Base-by-base conservation (phyloP, 2,113 vertebrate species). In the Nycticryphes semicollaris region DNA sequence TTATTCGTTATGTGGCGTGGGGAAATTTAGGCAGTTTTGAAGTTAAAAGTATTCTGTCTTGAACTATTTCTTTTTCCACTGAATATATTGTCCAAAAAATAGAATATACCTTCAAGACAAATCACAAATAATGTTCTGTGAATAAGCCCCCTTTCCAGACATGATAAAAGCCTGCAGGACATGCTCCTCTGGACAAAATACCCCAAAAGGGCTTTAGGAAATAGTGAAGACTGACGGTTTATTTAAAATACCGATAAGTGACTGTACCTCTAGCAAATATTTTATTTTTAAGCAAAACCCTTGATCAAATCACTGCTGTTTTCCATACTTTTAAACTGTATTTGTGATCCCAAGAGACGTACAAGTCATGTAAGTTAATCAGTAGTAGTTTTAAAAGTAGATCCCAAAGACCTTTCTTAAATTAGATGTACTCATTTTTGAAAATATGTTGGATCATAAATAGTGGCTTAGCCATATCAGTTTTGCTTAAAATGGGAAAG, bases 101-200 rank as follows among this genome's bases (percentile, higher is more conserved):
- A 91, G 37, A 84, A 88, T 70, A 68, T 87, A 66, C 43, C 78
- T 90, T 68, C 74, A 87, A 95, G 89, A 86, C 21, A 89, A 74
- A 95, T 90, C 53, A 77, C 30, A 77, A 85, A 89, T 90, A 91
- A 91, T 54, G 25, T 13, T 73, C 43, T 87, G 33, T 93, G 85
- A 94, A 86, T 59, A 93, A 84, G 8, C 3, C 19, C 18, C 23
- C 4, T 53, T 81, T 74, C 41, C 35, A 87, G 75, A 92, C 25
- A 90, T 25, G 15, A 48, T 31, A 91, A 64, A 87, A 78, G 47
- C 67, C 73, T 81, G 64, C 91, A 24, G 74, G 67, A 94, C 73
- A 78, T 78, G 28, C 4, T 73, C 27, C 37, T 80, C 57, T 57
- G 25, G 35, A 66, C 31, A 85, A 84, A 88, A 86, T 84, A 48